Percentiles rank a stretch among this genome's conserved stretches.
These are phyloP conservation scores for Oxytorus armatus DNA, from an alignment of 2,888 invertebrate genomes.

Conservation along the genomic window DNA sequence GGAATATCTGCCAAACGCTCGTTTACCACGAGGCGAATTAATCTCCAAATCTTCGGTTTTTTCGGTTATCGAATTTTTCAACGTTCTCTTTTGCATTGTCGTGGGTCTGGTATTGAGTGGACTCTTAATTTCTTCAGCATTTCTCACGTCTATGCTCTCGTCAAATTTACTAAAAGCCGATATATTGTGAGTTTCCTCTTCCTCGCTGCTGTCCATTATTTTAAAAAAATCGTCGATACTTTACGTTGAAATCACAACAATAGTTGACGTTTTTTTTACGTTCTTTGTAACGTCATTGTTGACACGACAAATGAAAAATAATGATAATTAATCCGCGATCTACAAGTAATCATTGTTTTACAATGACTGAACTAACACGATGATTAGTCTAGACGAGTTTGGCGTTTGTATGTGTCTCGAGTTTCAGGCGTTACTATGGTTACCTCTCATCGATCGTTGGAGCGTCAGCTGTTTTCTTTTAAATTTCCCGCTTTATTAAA, in stretches of 20 bases:
- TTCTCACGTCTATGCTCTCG: slow-evolving; percentile 87
- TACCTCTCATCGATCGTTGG: slow-evolving; percentile 43
- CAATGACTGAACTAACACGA: slow-evolving; percentile 16
- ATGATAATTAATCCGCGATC: slow-evolving; percentile 38
- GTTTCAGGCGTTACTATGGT: slow-evolving; percentile 42
- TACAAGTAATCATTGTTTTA: slow-evolving; percentile 48
- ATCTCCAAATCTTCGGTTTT: slow-evolving; percentile 63
- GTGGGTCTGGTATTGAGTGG: slow-evolving; percentile 78
- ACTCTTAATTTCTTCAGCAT: slow-evolving; percentile 87
- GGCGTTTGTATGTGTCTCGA: slow-evolving; percentile 60
- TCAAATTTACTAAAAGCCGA: slow-evolving; percentile 83
- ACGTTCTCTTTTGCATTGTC: slow-evolving; percentile 66
- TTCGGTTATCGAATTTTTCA: slow-evolving; percentile 54
- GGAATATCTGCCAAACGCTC: slow-evolving; percentile 71
- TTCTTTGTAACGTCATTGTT: slow-evolving; percentile 29
- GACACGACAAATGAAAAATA: slow-evolving; percentile 20
- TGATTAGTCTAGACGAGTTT: slow-evolving; percentile 23
- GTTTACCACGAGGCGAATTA: slow-evolving; percentile 73
- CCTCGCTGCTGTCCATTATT: slow-evolving; percentile 74
- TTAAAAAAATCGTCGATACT: not conserved
- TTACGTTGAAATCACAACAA: slow-evolving; percentile 3
- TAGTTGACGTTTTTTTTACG: slow-evolving; percentile 7
- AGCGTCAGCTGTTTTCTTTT: slow-evolving; percentile 58
- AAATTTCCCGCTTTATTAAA: slow-evolving; percentile 43
- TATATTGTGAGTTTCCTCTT: slow-evolving; percentile 75